phyloP scores from a whole-genome alignment of 64 coral and sea anemone genomes.

The Pocillopora verrucosa region DNA sequence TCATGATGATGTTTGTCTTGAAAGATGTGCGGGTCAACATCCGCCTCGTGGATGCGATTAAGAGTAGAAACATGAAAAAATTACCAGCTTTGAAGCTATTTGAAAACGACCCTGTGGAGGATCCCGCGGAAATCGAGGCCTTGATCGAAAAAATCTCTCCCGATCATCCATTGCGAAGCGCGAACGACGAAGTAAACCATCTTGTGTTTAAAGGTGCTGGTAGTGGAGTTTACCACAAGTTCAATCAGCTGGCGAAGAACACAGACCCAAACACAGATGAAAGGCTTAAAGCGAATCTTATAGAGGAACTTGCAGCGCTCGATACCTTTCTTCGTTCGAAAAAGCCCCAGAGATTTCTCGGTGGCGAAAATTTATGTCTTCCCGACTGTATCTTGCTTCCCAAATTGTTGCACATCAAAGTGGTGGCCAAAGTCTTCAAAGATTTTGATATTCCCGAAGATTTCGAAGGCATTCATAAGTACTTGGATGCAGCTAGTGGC shows the following conservation, averaged over 20 bases:
- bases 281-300: background rate
- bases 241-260: slow-evolving; percentile 6
- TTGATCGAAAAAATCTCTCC: background rate
- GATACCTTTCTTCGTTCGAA: slow-evolving; percentile 35
- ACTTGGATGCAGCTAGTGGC: slow-evolving; percentile 53
- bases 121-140: background rate
- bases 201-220: slow-evolving; percentile 6
- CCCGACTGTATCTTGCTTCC: slow-evolving; percentile 73
- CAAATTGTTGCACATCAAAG: slow-evolving; percentile 72
- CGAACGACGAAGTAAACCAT: background rate
- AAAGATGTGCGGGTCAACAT: slow-evolving; percentile 38
- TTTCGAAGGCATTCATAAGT: slow-evolving; percentile 31
- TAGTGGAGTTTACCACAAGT: slow-evolving; percentile 23
- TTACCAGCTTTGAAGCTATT: slow-evolving; percentile 15
- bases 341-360: slow-evolving; percentile 65
- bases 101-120: background rate
- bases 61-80: slow-evolving; percentile 10
- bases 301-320: slow-evolving; percentile 11
- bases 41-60: slow-evolving; percentile 23
- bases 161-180: background rate
- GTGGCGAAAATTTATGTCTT: slow-evolving; percentile 38
- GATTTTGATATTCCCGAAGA: slow-evolving; percentile 79
- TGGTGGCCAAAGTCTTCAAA: slow-evolving; percentile 52
- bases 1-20: slow-evolving; percentile 45
- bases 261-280: slow-evolving; percentile 18